These are phyloP conservation scores for Rissa tridactyla DNA, from an alignment of 2,113 vertebrate species.

Conservation along the genomic window DNA sequence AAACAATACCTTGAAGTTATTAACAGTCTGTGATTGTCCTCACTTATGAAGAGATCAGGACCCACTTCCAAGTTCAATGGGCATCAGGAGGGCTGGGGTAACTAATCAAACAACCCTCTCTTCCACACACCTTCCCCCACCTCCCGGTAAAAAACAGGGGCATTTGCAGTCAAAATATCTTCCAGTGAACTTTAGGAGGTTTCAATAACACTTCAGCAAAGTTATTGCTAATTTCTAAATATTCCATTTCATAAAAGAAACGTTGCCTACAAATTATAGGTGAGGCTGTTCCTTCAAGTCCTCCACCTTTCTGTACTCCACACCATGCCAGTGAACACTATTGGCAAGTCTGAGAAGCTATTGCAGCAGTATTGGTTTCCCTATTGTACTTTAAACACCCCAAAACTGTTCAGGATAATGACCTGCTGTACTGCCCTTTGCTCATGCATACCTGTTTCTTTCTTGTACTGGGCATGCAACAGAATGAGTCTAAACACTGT, in stretches of 20 bases:
- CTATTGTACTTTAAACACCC: not conserved
- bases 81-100: not conserved
- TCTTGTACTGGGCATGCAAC: not conserved
- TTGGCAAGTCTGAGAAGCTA: not conserved
- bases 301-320: not conserved
- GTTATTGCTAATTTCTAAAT: not conserved
- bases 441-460: not conserved
- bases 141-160: not conserved
- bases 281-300: not conserved
- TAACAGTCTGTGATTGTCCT: not conserved
- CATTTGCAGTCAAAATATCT: not conserved
- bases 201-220: not conserved
- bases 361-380: not conserved
- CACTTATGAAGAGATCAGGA: not conserved
- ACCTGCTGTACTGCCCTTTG: not conserved
- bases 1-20: not conserved
- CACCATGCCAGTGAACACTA: fast-evolving
- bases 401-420: not conserved
- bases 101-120: not conserved
- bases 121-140: not conserved
- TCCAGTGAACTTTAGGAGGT: not conserved
- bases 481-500: not conserved
- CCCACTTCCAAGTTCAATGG: not conserved
- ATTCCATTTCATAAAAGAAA: not conserved
- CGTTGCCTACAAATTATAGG: not conserved